Base-by-base conservation (phyloP, 2,113 vertebrate genomes). In the Morone chrysops region DNA sequence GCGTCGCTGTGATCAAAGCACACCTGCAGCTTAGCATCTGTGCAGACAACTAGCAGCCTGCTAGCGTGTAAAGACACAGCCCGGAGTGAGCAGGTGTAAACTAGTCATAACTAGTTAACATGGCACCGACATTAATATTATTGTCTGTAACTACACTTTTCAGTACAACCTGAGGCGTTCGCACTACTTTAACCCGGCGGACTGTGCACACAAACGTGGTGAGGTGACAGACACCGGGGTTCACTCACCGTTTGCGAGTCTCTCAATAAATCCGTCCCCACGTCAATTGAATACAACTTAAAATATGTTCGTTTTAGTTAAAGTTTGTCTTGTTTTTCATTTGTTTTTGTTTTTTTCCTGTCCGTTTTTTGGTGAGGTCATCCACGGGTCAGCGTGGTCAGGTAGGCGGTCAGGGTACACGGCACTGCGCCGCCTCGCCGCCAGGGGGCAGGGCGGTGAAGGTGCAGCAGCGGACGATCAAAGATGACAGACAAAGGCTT, bases 241-340 rank as follows among this genome's bases (percentile, higher is more conserved):
- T 17, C 40, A 90, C 89, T 91, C 78, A 91, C 89, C 86, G 51
- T 67, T n/a, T n/a, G 31, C 25, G 4, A 8, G 18, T 43, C 62
- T 43, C 22, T 38, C 3, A 13, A 2, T 40, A 8, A n/a, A 61
- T 61, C 56, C 48, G 25, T 20, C 71, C 56, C 41, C 4, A 3
- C 41, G 50, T 54, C 16, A 51, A 12, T 51, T 0, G 17, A 65
- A 70, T 36, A 11, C 36, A 16, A 71, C 4, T 2, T 31, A 67
- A 53, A 3, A 51, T 4, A 4, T 14, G 0, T 1, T 2, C 2
- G 2, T 16, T 31, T 22, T 1, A 25, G 18, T 8, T 6, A 16
- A 2, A 11, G 8, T 61, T n/a, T 31, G 22, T 2, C 13, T 47
- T 47, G 43, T 12, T 45, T 47, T 48, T 0, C 25, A 4, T 4